Evolutionary conservation across 2,113 vertebrate species (phyloP).

Genomic region (Cavia aperea): DNA sequence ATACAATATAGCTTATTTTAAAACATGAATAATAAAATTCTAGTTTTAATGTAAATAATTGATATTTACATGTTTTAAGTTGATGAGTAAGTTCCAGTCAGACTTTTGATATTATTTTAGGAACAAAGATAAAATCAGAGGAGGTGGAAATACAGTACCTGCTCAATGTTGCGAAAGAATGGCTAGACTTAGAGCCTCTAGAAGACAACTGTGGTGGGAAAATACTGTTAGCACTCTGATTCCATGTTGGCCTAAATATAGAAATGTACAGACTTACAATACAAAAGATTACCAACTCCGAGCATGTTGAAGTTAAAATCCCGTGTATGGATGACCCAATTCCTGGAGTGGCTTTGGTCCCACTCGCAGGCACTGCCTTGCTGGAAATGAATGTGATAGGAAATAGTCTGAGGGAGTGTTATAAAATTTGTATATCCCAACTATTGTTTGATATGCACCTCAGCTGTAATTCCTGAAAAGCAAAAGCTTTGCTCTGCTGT

Average conservation of each 20-base stretch:
- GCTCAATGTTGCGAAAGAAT: not conserved
- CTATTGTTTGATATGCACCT: not conserved
- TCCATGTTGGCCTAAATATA: fast-evolving
- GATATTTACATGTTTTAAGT: not conserved
- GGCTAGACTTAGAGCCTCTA: not conserved
- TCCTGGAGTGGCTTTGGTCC: not conserved
- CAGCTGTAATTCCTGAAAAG: not conserved
- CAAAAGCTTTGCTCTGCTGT: not conserved
- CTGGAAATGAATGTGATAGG: too few species aligned
- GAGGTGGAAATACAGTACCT: not conserved
- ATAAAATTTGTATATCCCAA: not conserved
- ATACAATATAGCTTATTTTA: not conserved
- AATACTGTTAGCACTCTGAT: not conserved
- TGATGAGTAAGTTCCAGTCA: not conserved
- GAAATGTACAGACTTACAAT: fast-evolving
- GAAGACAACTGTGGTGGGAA: fast-evolving
- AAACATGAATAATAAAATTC: not conserved
- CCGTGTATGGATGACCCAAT: not conserved
- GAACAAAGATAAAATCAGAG: not conserved
- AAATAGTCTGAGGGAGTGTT: fast-evolving
- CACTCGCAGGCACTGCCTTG: not conserved
- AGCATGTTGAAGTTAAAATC: fast-evolving
- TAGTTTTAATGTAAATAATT: not conserved
- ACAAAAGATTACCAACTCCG: fast-evolving
- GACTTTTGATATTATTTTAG: not conserved